phyloP scores from a whole-genome alignment of 2,888 invertebrate species.

The Acronicta leporina region DNA sequence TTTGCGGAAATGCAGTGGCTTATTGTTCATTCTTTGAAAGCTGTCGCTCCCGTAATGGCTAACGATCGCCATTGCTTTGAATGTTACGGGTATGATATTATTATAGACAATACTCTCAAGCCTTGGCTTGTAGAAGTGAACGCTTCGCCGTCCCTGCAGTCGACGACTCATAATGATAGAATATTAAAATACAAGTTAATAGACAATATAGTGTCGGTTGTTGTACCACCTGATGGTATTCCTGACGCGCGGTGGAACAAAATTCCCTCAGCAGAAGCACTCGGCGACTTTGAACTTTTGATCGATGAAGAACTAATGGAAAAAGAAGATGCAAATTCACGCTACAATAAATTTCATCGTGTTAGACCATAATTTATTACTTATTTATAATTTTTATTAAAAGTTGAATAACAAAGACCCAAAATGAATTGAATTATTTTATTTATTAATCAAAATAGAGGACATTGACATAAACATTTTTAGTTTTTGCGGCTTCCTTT shows the following conservation, averaged over 20 bases:
- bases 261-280: conserved; percentile 91
- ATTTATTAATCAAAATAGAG: conserved; percentile 8
- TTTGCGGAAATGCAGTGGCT: conserved; percentile 97
- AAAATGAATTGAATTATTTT: conserved; percentile 10
- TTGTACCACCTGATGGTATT: conserved; percentile 95
- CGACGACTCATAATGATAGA: conserved; percentile 97
- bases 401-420: conserved; percentile 10
- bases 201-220: conserved; percentile 97
- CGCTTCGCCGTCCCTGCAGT: conserved; percentile 97
- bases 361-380: conserved; percentile 40
- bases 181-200: conserved; percentile 98
- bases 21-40: conserved; percentile 97
- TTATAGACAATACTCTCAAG: conserved; percentile 97
- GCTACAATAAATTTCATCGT: conserved; percentile 69
- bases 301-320: conserved; percentile 95
- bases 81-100: conserved; percentile 99
- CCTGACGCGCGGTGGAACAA: conserved; percentile 98
- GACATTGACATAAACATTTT: conserved; percentile 9
- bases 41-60: conserved; percentile 97
- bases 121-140: conserved; percentile 98
- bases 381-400: background rate
- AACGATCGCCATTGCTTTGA: conserved; percentile 98
- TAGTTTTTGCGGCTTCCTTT: conserved; percentile 30
- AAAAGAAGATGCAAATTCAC: conserved; percentile 88
- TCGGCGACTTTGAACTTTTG: conserved; percentile 95